A percentile compares a stretch with the other conserved stretches of the same genome.
Conservation (phyloP, 2,888 invertebrate genomes). For the Lingula anatina region DNA sequence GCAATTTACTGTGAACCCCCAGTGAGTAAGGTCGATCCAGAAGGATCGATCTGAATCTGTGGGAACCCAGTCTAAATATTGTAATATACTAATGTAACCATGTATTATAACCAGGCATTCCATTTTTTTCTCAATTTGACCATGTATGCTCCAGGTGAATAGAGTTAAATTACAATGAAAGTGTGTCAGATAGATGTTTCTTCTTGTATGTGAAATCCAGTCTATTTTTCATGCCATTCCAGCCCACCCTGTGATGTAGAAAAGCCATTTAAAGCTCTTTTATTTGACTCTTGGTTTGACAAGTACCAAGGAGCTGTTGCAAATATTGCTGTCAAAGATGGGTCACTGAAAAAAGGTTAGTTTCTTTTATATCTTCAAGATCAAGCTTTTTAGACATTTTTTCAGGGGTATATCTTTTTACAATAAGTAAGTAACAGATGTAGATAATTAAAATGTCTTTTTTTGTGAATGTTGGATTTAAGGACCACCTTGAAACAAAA, state of each 20-base stretch:
- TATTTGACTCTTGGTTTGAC: conserved; percentile 94
- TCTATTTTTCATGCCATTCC: conserved; percentile 12
- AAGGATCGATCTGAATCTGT: too few species aligned
- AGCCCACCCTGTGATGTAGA: conserved; percentile 43
- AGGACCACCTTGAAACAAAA: background rate
- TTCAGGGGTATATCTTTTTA: background rate
- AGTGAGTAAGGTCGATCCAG: too few species aligned
- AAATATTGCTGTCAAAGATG: conserved; percentile 38
- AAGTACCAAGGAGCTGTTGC: conserved; percentile 61
- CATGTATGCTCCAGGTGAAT: too few species aligned
- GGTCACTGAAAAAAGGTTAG: conserved; percentile 32
- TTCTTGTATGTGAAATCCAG: too few species aligned
- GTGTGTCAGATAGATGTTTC: too few species aligned
- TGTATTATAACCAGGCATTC: too few species aligned
- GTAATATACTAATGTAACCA: too few species aligned
- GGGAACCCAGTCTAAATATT: too few species aligned
- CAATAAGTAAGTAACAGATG: conserved; percentile 32
- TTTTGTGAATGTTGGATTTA: background rate
- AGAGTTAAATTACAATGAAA: too few species aligned
- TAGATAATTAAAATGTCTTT: background rate
- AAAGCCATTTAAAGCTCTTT: conserved; percentile 69
- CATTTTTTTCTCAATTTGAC: too few species aligned
- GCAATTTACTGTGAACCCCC: too few species aligned
- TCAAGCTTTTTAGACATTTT: background rate
- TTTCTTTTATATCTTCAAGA: background rate